Conservation (phyloP, 2,888 invertebrate genomes). For the Xanthorhoe designata region DNA sequence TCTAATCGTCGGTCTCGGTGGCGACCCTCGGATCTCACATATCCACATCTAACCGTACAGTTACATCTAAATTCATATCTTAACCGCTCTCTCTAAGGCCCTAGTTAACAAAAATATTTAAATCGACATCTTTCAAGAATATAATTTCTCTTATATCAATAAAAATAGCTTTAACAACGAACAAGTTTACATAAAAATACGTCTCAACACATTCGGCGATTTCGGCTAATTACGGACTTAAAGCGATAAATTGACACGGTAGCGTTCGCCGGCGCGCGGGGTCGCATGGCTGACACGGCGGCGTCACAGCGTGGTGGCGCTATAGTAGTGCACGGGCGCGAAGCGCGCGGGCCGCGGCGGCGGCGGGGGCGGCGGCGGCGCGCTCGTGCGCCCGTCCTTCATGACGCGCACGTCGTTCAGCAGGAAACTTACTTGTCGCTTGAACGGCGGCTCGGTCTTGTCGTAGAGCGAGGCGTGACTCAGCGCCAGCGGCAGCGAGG, state of each 20-base stretch:
- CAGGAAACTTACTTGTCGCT: constrained; percentile 94
- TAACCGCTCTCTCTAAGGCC: constrained; percentile 75
- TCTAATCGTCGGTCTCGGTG: constrained; percentile 72
- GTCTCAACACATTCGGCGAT: constrained; percentile 78
- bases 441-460: constrained; percentile 88
- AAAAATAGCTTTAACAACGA: constrained; percentile 84
- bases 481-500: constrained; percentile 74
- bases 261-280: constrained; percentile 52
- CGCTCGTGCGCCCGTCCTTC: constrained; percentile 87
- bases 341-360: constrained; percentile 53
- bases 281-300: constrained; percentile 17
- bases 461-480: constrained; percentile 86
- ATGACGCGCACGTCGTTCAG: constrained; percentile 92
- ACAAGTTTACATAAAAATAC: constrained; percentile 82
- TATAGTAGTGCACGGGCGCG: constrained; percentile 64
- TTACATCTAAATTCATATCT: constrained; percentile 75
- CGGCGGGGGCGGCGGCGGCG: constrained; percentile 65
- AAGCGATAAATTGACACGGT: constrained; percentile 83
- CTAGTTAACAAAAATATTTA: constrained; percentile 84
- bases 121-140: constrained; percentile 79
- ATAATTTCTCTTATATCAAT: constrained; percentile 79
- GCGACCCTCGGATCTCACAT: constrained; percentile 75
- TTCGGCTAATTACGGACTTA: constrained; percentile 78
- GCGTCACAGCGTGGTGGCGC: constrained; percentile 77
- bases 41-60: constrained; percentile 69